Conservation (phyloP, 2,113 vertebrate species). For the Nansenia antarctica region DNA sequence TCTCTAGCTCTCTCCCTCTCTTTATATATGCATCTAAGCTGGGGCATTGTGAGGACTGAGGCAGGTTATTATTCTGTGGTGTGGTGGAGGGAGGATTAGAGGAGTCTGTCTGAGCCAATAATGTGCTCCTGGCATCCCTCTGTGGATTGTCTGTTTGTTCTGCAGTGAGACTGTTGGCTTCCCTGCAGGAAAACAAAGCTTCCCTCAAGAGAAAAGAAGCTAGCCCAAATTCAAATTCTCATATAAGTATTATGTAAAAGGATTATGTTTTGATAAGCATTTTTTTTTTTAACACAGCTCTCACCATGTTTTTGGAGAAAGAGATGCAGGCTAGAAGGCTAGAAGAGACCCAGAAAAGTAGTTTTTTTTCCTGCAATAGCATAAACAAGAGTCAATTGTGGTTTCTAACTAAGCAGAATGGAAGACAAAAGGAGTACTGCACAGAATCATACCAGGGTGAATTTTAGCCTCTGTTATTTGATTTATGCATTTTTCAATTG, state of each 20-base stretch:
- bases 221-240: conserved; percentile 29
- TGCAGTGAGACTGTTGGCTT: neutral
- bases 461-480: neutral
- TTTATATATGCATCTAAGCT: conserved; percentile 12
- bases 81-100: conserved; percentile 50
- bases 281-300: conserved; percentile 17
- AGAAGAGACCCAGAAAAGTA: too few relatives aligned
- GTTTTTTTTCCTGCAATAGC: too few relatives aligned
- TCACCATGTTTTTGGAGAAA: conserved; percentile 36
- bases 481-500: neutral
- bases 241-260: conserved; percentile 49
- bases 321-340: neutral
- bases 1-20: conserved; percentile 2
- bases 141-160: conserved; percentile 52
- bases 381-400: too few relatives aligned
- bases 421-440: too few relatives aligned
- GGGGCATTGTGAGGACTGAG: conserved; percentile 28
- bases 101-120: conserved; percentile 51
- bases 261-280: conserved; percentile 32
- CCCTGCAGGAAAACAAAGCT: conserved; percentile 19
- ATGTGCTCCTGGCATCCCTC: conserved; percentile 38
- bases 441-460: too few relatives aligned
- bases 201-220: conserved; percentile 33
- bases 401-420: too few relatives aligned
- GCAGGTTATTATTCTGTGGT: conserved; percentile 46